Evolutionary conservation across 2,113 vertebrate genomes (phyloP).

Genomic region (Antidorcas marsupialis): DNA sequence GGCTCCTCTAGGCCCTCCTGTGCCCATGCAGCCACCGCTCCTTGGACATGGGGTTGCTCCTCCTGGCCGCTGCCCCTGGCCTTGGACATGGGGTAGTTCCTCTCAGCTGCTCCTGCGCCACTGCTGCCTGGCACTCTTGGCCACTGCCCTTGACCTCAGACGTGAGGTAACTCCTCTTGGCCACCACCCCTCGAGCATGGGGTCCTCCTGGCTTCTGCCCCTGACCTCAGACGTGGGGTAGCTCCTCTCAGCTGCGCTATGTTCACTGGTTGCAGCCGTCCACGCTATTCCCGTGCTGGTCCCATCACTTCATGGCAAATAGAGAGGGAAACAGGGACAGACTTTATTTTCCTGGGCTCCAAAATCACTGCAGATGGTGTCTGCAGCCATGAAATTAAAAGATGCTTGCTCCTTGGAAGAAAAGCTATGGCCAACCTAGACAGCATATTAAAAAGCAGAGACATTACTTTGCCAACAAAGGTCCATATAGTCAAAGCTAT

Average conservation of each 20-base stretch:
- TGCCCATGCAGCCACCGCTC: rapidly evolving
- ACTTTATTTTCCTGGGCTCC: neutral
- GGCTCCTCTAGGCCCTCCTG: no score
- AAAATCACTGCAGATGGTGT: neutral
- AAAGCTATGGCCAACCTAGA: neutral
- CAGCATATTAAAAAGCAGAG: neutral
- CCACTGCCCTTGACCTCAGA: no score
- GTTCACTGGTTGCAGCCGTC: no score
- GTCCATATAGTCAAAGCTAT: neutral
- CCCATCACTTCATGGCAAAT: neutral
- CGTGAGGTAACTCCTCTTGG: no score
- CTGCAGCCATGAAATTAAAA: neutral
- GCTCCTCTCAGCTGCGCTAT: rapidly evolving
- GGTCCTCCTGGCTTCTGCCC: no score
- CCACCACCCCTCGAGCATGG: no score
- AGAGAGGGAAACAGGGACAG: neutral
- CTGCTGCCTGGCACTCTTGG: rapidly evolving
- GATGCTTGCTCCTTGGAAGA: neutral
- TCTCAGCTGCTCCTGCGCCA: no score
- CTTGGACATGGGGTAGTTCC: no score
- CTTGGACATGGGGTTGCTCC: no score
- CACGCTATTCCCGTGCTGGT: neutral
- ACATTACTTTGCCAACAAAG: neutral
- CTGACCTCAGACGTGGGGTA: no score
- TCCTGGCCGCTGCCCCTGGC: no score